These are phyloP conservation scores for Cylloceria caligata DNA, from an alignment of 2,888 invertebrate genomes.

Conservation along the genomic window DNA sequence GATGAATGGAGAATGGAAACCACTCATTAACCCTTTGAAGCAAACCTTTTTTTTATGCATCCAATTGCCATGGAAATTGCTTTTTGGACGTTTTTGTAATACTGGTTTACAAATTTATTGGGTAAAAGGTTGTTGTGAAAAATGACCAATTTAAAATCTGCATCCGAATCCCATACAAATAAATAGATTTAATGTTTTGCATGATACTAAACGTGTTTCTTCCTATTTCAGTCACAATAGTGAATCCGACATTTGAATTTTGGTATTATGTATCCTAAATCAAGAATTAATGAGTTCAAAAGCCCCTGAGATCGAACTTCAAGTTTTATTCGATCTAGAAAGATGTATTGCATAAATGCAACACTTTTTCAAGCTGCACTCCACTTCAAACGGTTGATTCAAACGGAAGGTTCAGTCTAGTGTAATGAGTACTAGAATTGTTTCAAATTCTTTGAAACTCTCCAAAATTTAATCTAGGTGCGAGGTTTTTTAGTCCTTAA, in stretches of 20 bases:
- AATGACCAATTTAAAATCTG: neutral
- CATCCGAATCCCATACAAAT: neutral
- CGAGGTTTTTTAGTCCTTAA: neutral
- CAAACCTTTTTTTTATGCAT: neutral
- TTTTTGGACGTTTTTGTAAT: neutral
- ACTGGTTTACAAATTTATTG: neutral
- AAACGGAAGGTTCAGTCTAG: too few relatives aligned
- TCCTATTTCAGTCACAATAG: neutral
- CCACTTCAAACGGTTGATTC: too few relatives aligned
- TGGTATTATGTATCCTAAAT: neutral
- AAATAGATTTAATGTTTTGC: neutral
- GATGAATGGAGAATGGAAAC: neutral
- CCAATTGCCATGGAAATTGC: neutral
- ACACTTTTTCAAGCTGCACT: too few relatives aligned
- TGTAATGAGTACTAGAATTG: too few relatives aligned
- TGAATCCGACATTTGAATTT: neutral
- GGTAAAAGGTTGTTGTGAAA: neutral
- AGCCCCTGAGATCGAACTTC: neutral
- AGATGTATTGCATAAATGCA: too few relatives aligned
- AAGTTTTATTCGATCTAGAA: too few relatives aligned
- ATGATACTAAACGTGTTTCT: neutral
- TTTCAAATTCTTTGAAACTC: neutral
- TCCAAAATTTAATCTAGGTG: neutral
- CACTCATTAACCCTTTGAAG: neutral
- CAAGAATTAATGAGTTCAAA: neutral